Evolutionary conservation across 1,140 invertebrate species (phyloP), one percentile per base, ranked within the genome.

Genomic region (Bradynema listronoti): DNA sequence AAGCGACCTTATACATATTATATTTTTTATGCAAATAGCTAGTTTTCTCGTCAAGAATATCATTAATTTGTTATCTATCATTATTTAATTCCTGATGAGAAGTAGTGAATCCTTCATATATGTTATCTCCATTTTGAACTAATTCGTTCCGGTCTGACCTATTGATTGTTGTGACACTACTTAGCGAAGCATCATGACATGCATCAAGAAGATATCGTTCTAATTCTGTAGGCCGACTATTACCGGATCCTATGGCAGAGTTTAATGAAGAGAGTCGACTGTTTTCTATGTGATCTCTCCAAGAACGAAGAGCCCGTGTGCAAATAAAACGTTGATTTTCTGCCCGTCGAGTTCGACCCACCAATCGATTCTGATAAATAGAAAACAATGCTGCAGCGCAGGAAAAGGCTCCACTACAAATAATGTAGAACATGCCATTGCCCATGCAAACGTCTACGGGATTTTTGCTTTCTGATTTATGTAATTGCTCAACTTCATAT

Each of bases 261-360:
- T 19, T 5, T 19, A 11, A 11, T 39, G 36, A 11, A 39, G 42
- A 6, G 9, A 19, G 19, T 4, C 19, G 27, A 22, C 19, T 27
- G 9, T 43, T 3, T 19, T 27, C 42, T 27, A 50, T 29, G 16
- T 19, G 19, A 45, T 55, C n/a, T 56, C 52, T n/a, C 52, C 52
- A 55, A 4, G 52, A 55, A 27, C 52, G 22, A 11, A 55, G 27
- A 16, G 52, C 24, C n/a, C 52, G 22, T 16, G 52, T 49, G 33
- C 52, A 55, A 4, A 55, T 55, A 4, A 55, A n/a, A 19, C 32
- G 27, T 53, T 55, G 52, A 25, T 55, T 55, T 30, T 55, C 33
- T 16, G 22, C 32, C 19, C 52, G 22, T 5, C 52, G 22, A 56
- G 47, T 25, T 25, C 27, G 29, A 19, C 27, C 14, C 2, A 55